Evolutionary conservation across 2,113 vertebrate genomes (phyloP), one percentile per base, ranked within the genome.

Genomic region (Mixornis gularis): DNA sequence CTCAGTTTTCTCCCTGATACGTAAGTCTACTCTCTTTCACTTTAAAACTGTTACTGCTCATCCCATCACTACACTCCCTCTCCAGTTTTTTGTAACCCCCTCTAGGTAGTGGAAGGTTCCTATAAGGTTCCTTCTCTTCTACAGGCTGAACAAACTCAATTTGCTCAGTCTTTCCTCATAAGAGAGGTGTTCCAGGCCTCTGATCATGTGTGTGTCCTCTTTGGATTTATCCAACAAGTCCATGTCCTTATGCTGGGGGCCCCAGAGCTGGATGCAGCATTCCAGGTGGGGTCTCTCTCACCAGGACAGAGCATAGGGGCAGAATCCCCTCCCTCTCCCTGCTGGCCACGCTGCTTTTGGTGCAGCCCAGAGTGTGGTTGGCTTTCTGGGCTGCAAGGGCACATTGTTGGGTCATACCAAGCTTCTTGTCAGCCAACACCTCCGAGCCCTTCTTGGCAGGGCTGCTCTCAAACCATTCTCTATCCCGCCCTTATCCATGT

Each of bases 321-420:
- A 56, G 43, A 72, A 49, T 49, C 18, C 17, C 14, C 36, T 56
- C 43, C 36, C 38, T 26, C 0, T 0, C 41, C 25, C 41, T 41
- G 29, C 48, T 78, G 64, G 1, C 41, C 40, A 27, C 0, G 0
- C 56, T 71, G 32, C 41, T 58, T 32, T 56, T 16, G 49, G 4
- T 10, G 36, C 30, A 71, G 36, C 17, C 30, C 43, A 49, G 32
- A 6, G 18, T 49, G 43, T 27, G 41, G 11, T 8, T 78, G 58
- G 34, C 36, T 58, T 43, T 64, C 85, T 56, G 76, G 41, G 36
- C 66, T 79, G 76, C 12, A 43, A 27, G 43, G 32, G 3, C 74
- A 43, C 51, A 11, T 13, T n/a, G 17, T 43, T 79, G 43, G 43
- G 13, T 38, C 43, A 38, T 9, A 6, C 14, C 19, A 38, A 49